Evolutionary conservation across 1,140 invertebrate species (phyloP), one percentile per base, ranked within the genome.

Genomic region (Aphelinus atriplicis): DNA sequence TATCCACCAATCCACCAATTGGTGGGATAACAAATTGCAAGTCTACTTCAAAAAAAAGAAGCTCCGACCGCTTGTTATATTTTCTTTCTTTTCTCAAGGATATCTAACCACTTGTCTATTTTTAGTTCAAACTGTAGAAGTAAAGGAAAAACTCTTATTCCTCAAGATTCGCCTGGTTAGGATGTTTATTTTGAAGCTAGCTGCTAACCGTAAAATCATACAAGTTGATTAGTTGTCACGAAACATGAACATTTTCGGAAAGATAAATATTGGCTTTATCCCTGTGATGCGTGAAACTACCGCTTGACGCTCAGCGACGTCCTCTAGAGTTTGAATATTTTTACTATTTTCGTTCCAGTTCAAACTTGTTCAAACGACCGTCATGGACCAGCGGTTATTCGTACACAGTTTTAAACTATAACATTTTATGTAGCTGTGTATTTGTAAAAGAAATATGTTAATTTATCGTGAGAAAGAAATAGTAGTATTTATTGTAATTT

Each of bases 101-200:
- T 58, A 69, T 69, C 53, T 58, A 10, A 57, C 42, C 45, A 10
- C 67, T 69, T 7, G 46, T 58, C 50, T 70, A 51, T 70, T 68
- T 47, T 68, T 57, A 2, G 63, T n/a, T 48, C 6, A 4, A 63
- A 10, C 26, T 26, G 26, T 26, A 26, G 26, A 26, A 26, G 26
- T 26, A 26, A 26, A 26, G 26, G 26, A 26, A 26, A 26, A 26
- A 26, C 26, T 26, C 26, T 26, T 26, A 26, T 26, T 26, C 26
- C 26, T 26, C 26, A 26, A 26, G 26, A 26, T 26, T 26, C 26
- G 26, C 26, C 26, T 26, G 26, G 26, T 26, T 26, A 26, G 26
- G 26, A 26, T 26, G 26, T 26, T 26, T 26, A 26, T 26, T 26
- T 26, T 26, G 26, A 26, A 0, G 26, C 26, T 26, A 26, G 26